Percentiles rank a stretch among this genome's conserved stretches.
Conservation (phyloP, 1,140 invertebrate genomes). For the Subanguina moxae region DNA sequence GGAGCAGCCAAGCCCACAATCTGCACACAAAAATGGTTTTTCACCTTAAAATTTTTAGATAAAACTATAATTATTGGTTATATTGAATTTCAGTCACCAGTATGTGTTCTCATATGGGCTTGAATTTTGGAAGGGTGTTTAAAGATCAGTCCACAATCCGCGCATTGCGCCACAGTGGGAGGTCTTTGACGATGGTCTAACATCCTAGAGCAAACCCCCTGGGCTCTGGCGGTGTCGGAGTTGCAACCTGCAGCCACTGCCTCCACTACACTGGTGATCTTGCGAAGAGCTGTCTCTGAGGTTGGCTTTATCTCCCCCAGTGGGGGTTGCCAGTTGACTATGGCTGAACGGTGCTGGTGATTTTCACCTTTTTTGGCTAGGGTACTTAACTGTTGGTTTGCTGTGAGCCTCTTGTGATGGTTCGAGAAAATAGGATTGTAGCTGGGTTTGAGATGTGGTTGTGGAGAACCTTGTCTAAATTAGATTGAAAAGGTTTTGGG, state of each 20-base stretch:
- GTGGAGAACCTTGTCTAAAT: constrained; percentile 17
- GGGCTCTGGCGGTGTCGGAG: neutral
- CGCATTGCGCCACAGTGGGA: constrained; percentile 32
- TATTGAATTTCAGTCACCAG: constrained; percentile 66
- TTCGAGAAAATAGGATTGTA: neutral
- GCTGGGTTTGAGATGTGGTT: constrained; percentile 15
- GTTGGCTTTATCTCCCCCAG: neutral
- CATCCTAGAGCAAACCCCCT: neutral
- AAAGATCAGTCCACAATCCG: constrained; percentile 61
- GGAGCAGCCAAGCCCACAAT: constrained; percentile 85
- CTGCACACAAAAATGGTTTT: constrained; percentile 88
- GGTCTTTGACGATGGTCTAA: neutral
- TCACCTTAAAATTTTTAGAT: constrained; percentile 60
- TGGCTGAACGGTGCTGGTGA: neutral
- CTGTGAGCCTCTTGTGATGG: neutral
- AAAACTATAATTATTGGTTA: too few species aligned
- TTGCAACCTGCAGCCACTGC: neutral
- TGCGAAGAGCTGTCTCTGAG: neutral
- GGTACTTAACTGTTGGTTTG: neutral
- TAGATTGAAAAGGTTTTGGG: constrained; percentile 1
- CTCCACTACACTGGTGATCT: neutral
- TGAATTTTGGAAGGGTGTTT: constrained; percentile 66
- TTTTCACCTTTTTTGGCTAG: neutral
- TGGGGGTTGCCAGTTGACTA: neutral
- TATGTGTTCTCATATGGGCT: constrained; percentile 70